phyloP scores from a whole-genome alignment of 1,140 invertebrate genomes.

The Drosophila punjabiensis region DNA sequence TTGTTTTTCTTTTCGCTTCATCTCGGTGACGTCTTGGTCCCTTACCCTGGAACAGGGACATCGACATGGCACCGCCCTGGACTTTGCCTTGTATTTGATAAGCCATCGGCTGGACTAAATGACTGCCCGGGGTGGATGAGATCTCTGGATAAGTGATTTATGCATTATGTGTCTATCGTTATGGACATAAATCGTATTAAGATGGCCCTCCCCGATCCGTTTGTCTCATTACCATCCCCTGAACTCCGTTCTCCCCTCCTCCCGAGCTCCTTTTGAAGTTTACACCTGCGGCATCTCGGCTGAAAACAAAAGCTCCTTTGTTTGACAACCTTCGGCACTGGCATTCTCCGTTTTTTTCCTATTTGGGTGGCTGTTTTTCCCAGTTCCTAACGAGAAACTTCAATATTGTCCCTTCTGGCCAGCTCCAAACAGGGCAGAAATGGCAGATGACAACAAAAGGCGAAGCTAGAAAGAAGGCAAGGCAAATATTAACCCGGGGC shows the following conservation, averaged over 20 bases:
- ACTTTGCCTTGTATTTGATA: conserved; percentile 34
- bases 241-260: neutral
- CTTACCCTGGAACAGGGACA: neutral
- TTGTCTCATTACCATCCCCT: conserved; percentile 45
- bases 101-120: conserved; percentile 38
- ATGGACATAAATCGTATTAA: conserved; percentile 72
- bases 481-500: conserved; percentile 78
- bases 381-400: conserved; percentile 74
- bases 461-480: conserved; percentile 63
- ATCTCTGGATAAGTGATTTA: conserved; percentile 64
- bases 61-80: conserved; percentile 8
- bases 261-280: conserved; percentile 54
- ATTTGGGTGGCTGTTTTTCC: conserved; percentile 49
- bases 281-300: conserved; percentile 54
- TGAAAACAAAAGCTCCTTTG: conserved; percentile 72
- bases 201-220: conserved; percentile 23
- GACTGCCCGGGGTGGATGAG: conserved; percentile 25
- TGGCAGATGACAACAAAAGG: conserved; percentile 21
- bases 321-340: conserved; percentile 68
- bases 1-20: conserved; percentile 50
- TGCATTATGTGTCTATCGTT: conserved; percentile 57
- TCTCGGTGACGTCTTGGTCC: conserved; percentile 19
- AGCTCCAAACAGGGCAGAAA: conserved; percentile 58
- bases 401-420: conserved; percentile 75
- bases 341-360: neutral